Evolutionary conservation across 2,797 vertebrate species (phyloP), one percentile per base, ranked within the genome.

Genomic region (Hydrophis major): DNA sequence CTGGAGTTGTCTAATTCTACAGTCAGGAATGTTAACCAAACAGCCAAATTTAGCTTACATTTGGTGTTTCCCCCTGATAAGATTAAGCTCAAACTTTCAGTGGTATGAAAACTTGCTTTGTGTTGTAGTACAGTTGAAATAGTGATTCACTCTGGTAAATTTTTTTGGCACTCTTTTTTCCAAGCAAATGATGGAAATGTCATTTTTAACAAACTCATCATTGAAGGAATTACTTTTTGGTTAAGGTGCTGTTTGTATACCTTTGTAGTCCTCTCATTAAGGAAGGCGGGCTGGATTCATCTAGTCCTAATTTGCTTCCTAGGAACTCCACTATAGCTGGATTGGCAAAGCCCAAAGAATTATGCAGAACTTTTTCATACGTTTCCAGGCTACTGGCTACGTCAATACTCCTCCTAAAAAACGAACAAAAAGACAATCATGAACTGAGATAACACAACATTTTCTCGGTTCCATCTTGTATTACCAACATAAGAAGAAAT

Each of bases 261-360:
- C 99, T 99, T 95, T 99, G 99, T 42, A 99, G 98, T 89, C 99
- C 99, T 97, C 99, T 98, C 98, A 99, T 98, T 97, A 99, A 98
- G 5, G 99, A 99, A 0, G 99, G 98, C 16, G 99, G 99, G 90
- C 98, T 98, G 91, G 97, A 97, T 96, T 99, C 99, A 94, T 98
- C 98, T 92, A 99, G 96, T 95, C 98, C 99, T 94, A 99, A 98
- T 96, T 99, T 99, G 94, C 97, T 98, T 93, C 99, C 96, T 94
- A 99, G 98, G 96, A 98, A 98, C 94, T 99, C 99, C 96, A 99
- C 99, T 37, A 98, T 98, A 32, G 98, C 98, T 7, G 99, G 99
- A 97, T 99, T 99, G 96, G 98, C 98, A 88, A 99, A 99, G 94
- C 99, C 99, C 8, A 99, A 98, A 28, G 98, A 99, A 94, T 97